Base-by-base conservation (phyloP, 2,888 invertebrate species). In the Andricus quercusramuli region DNA sequence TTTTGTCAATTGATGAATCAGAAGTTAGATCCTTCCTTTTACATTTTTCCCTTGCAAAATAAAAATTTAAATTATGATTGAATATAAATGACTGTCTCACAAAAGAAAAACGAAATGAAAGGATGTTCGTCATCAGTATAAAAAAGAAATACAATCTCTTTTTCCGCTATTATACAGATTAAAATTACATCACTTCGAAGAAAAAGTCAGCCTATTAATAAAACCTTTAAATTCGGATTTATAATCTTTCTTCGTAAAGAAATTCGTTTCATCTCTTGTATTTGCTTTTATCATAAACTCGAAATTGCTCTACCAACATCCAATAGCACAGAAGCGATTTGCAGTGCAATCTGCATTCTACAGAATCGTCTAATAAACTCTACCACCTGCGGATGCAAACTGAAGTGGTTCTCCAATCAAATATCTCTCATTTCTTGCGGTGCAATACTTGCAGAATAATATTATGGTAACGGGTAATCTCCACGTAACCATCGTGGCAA, bases 381-480 rank as follows among this genome's bases (percentile, higher is more conserved):
- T 68, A 47, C 15, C 68, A 68, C 68, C 47, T 68, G 47, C 67
- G n/a, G 67, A 67, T 68, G 22, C 25, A 68, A 70, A 70, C 25
- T 51, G 20, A 70, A 70, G 29, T 74, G 32, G 70, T 74, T 56
- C 29, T 51, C 51, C 74, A 74, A 74, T 74, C 74, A 74, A 74
- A 74, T 74, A 74, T 70, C n/a, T 20, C 4, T 47, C 20, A 47
- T 32, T 56, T 74, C 32, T 62, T 22, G 62, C 25, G 5, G 41
- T 44, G 41, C 47, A 64, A 77, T 77, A 77, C 25, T 64, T 32
- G 32, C n/a, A 77, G 77, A 77, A 77, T 44, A 65, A 77, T 77
- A 77, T 77, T 25, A 64, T 77, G 62, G 64, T 77, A 77, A 77
- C 77, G 77, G 77, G 77, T 77, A 77, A 77, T 77, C 77, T 77